These are phyloP conservation scores for Nezara viridula DNA, from an alignment of 2,888 invertebrate species.

Conservation along the genomic window DNA sequence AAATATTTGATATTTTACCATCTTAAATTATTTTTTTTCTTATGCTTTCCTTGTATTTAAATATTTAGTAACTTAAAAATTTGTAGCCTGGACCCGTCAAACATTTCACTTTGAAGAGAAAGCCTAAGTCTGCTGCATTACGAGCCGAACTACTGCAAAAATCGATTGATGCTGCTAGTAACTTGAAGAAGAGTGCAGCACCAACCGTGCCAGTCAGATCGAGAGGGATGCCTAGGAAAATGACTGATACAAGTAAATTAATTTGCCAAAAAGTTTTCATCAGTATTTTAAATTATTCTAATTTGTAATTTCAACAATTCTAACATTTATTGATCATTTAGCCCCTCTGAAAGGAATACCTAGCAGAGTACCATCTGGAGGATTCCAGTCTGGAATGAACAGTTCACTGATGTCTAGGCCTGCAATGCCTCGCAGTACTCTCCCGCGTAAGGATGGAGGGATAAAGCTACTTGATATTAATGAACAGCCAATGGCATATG, in stretches of 20 bases:
- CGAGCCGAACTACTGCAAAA: slow-evolving; percentile 92
- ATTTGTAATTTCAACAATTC: background rate
- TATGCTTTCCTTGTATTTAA: slow-evolving; percentile 38
- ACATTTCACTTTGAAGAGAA: slow-evolving; percentile 93
- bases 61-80: background rate
- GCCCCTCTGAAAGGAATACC: slow-evolving; percentile 94
- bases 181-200: slow-evolving; percentile 88
- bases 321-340: slow-evolving; percentile 67
- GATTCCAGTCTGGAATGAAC: slow-evolving; percentile 69
- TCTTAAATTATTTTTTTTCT: slow-evolving; percentile 21
- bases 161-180: slow-evolving; percentile 89
- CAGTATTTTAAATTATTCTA: background rate
- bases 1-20: background rate
- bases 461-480: slow-evolving; percentile 95
- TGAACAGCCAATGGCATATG: slow-evolving; percentile 89
- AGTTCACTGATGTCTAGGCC: slow-evolving; percentile 69
- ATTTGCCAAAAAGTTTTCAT: background rate
- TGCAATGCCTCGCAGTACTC: slow-evolving; percentile 75
- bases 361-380: slow-evolving; percentile 80
- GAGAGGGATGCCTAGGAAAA: slow-evolving; percentile 92
- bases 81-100: slow-evolving; percentile 84
- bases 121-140: slow-evolving; percentile 93
- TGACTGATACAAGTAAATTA: slow-evolving; percentile 85
- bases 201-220: slow-evolving; percentile 91
- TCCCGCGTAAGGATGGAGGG: slow-evolving; percentile 87